phyloP scores from a whole-genome alignment of 2,797 vertebrate genomes.

The Pipistrellus nathusii region DNA sequence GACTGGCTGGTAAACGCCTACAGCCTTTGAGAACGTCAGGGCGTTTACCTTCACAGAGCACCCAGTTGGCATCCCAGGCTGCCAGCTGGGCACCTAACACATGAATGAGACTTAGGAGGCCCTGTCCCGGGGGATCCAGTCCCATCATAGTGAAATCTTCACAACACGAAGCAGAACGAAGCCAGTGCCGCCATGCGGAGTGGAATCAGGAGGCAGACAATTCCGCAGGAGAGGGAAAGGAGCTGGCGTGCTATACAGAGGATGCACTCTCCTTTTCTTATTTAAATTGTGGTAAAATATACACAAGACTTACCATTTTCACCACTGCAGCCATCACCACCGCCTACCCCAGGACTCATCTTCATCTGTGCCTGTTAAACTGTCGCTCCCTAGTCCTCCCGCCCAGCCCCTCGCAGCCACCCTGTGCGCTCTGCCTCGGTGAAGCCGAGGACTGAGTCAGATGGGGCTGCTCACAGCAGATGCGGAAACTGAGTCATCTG shows the following conservation, averaged over 20 bases:
- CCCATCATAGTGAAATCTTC: not conserved
- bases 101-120: not conserved
- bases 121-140: not conserved
- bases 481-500: not conserved
- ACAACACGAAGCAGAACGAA: not conserved
- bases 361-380: not conserved
- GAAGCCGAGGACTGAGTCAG: not conserved
- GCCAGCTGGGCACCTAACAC: not conserved
- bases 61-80: not conserved
- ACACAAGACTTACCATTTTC: not conserved
- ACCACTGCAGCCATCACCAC: not conserved
- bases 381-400: not conserved
- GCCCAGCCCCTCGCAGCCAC: not conserved
- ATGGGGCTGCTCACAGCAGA: too few relatives aligned
- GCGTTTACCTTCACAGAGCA: not conserved
- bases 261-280: not conserved
- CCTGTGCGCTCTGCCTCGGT: not conserved
- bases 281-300: not conserved
- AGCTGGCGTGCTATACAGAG: not conserved
- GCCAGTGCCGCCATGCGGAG: not conserved
- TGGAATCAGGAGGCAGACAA: not conserved
- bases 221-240: too few relatives aligned
- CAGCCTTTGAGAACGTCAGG: not conserved
- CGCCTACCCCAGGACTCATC: not conserved
- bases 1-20: not conserved